Conservation (phyloP, 1,140 invertebrate genomes). For the Heliconius congener region DNA sequence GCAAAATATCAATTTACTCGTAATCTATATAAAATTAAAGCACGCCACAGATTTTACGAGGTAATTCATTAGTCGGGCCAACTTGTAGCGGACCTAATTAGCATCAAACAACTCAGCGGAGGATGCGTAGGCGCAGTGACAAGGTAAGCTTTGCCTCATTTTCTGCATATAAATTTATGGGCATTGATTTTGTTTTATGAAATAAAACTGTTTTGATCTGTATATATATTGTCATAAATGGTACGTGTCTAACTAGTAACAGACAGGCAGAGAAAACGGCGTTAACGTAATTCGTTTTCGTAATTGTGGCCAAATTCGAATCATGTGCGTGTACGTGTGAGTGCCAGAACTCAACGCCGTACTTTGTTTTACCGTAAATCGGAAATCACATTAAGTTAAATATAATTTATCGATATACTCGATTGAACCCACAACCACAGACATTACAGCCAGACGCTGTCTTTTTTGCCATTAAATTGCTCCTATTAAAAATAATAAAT, state of each 20-base stretch:
- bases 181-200: constrained; percentile 10
- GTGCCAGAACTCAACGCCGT: too few relatives aligned
- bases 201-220: background rate
- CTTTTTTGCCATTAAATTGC: too few relatives aligned
- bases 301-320: too few relatives aligned
- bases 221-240: background rate
- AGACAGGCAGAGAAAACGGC: too few relatives aligned
- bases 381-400: too few relatives aligned
- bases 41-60: constrained; percentile 65
- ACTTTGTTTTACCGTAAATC: too few relatives aligned
- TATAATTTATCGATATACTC: too few relatives aligned
- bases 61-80: constrained; percentile 70
- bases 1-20: constrained; percentile 44
- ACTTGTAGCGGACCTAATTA: constrained; percentile 67
- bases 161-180: constrained; percentile 53
- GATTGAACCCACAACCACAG: too few relatives aligned
- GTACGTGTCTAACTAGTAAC: background rate
- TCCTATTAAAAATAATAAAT: too few relatives aligned
- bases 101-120: constrained; percentile 55
- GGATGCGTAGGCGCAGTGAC: constrained; percentile 55
- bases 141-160: constrained; percentile 40
- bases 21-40: constrained; percentile 41
- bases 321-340: too few relatives aligned
- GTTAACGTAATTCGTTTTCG: too few relatives aligned
- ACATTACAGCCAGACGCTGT: too few relatives aligned